Base-by-base conservation (phyloP, 2,113 vertebrate species). In the Sander lucioperca region DNA sequence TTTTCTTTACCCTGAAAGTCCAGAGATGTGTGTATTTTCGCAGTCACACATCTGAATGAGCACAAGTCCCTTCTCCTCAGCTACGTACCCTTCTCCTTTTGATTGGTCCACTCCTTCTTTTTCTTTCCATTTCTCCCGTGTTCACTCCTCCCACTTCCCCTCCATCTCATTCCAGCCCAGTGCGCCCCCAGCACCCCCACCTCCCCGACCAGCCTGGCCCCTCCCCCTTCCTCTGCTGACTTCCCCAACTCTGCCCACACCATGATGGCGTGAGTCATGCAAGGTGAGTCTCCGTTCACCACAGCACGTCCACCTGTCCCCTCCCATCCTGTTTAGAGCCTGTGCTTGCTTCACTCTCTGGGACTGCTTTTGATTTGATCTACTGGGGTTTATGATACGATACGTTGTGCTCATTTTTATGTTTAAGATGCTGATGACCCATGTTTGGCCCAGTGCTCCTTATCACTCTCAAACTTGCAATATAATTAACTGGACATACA, bases 261-360 rank as follows among this genome's bases (percentile, higher is more conserved):
- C 95, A 97, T 97, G 97, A 97, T 96, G 95, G 97, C 97, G 95
- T 98, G 96, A 98, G 92, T 92, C 91, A 90, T 94, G 86, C 63
- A 82, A 97, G 96, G 98, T 99, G 96, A 99, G 97, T 95, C 25
- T 79, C 65, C 43, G 61, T 83, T 73, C 84, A 70, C 69, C 69
- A 64, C 67, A 75, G 12, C 8, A 25, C 8, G 1, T 48, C 12
- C 14, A 15, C 23, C 59, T 53, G 21, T 57, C 33, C 19, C 69
- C 11, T 5, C 25, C 10, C 14, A 10, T 4, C 45, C 25, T 71
- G 21, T 74, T 45, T 12, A 16, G 27, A 33, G 43, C 45, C 48
- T 13, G 2, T 47, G 59, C 19, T n/a, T 3, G 13, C 19, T 67
- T 57, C 25, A n/a, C 18, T 62, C 12, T n/a, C 39, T 45, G 39